These are phyloP conservation scores for Lytechinus pictus DNA, from an alignment of 35 echinoderm and acorn worm species.

Conservation along the genomic window DNA sequence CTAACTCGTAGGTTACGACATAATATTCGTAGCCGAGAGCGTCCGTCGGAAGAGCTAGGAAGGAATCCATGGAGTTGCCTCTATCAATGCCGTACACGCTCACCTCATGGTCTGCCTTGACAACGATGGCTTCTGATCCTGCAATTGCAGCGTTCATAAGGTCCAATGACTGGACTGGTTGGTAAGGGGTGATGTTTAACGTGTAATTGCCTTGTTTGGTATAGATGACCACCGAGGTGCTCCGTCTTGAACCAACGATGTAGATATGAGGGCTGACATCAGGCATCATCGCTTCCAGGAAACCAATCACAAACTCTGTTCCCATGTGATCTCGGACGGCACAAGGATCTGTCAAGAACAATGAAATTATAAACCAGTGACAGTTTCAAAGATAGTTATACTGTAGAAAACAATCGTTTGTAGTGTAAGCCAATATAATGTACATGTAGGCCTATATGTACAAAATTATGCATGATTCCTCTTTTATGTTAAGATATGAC, in stretches of 20 bases:
- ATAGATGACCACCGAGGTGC: constrained; percentile 65
- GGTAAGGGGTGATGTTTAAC: constrained; percentile 25
- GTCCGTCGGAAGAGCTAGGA: constrained; percentile 78
- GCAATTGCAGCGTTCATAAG: not conserved
- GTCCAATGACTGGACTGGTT: constrained; percentile 53
- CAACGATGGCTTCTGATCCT: constrained; percentile 53
- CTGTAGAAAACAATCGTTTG: no score
- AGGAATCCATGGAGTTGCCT: constrained; percentile 85
- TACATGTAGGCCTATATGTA: no score
- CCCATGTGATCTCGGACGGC: constrained; percentile 58
- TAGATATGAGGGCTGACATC: constrained; percentile 63
- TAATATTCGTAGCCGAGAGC: constrained; percentile 85
- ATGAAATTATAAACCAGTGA: not conserved
- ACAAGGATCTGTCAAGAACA: constrained; percentile 42
- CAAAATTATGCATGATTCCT: no score
- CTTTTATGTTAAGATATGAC: no score
- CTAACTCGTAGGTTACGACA: constrained; percentile 75
- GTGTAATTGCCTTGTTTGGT: constrained; percentile 41
- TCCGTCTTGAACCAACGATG: constrained; percentile 69
- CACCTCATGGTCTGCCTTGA: constrained; percentile 75
- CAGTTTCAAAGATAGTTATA: not conserved
- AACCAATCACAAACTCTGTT: constrained; percentile 84
- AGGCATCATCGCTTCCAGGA: constrained; percentile 66
- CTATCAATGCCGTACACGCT: constrained; percentile 74
- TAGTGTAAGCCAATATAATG: no score